Base-by-base conservation (phyloP, 2,888 invertebrate species). In the Micropterix aruncella region DNA sequence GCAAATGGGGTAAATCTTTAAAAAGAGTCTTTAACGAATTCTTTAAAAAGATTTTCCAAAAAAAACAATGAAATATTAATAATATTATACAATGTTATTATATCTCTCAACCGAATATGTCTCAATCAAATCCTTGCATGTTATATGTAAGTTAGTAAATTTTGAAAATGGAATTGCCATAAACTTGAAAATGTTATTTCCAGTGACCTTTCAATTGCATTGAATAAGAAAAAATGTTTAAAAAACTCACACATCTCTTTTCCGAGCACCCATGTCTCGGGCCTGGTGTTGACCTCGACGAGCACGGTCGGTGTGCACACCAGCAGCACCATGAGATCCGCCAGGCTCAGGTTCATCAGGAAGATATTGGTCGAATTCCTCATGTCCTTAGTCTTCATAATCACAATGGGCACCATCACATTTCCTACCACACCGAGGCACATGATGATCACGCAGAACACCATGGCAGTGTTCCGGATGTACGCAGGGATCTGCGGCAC, bases 331-430 rank as follows among this genome's bases (percentile, higher is more conserved):
- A 92, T 81, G 54, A 94, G 69, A 66, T 95, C 94, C 14, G 94
- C 93, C 37, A 93, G 80, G 61, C 92, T 92, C 58, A 94, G 71
- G 65, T 94, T 94, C 63, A 93, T 87, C 57, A 95, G 75, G 63
- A 94, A 94, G 56, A 92, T 90, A 62, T 94, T 94, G 48, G 94
- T 94, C 44, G 93, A 91, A 59, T 91, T 93, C 57, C 91, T 75
- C 89, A 94, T 89, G 60, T 94, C 92, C 61, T 90, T 89, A 42
- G 90, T 90, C 61, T 86, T 84, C 57, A 90, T 74, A 52, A 94
- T 91, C 53, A 95, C 93, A 57, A 92, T 79, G 27, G 92, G 91
- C 58, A 93, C 94, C 81, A 94, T 87, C 49, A 91, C 76, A 60
- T 95, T 95, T 16, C 94, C 94, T 51, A 91, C 79, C 49, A 92